Evolutionary conservation across 2,797 vertebrate genomes (phyloP), one percentile per base, ranked within the genome.

Genomic region (Molossus molossus): DNA sequence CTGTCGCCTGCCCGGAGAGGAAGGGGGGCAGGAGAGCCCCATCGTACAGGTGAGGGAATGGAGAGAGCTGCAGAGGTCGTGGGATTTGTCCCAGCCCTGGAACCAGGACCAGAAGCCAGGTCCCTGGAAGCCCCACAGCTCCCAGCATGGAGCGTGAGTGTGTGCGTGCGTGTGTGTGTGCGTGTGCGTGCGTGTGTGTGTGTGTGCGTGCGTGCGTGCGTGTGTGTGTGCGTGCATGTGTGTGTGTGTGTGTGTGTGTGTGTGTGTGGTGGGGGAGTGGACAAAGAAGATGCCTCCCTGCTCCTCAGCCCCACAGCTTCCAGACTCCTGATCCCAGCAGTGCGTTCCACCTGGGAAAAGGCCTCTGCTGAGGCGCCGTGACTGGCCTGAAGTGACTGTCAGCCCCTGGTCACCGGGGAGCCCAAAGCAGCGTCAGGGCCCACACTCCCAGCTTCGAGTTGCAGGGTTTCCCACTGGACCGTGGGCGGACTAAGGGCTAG

Each of bases 391-490:
- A 25, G 27, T 55, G 29, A 10, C 20, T 57, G 69, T 37, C 80
- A 20, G 93, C 17, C 25, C 90, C 69, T 17, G 13, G 4, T 57
- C 14, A 6, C 89, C 40, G 33, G 70, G 75, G 58, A 40, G 48
- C 18, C 65, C 58, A 20, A 40, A 55, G 65, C 25, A 1, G 0
- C 84, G 53, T 57, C 6, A 9, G 50, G 18, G 6, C 55, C 70
- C 3, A 10, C 0, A 1, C 53, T 27, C n/a, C 2, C 18, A 93
- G n/a, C 67, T 73, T 67, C 33, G 86, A 62, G 37, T 21, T 69
- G 40, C 58, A 82, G 25, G 50, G 23, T 58, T 90, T 93, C 65
- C 70, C 62, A 67, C 72, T 20, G 14, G 75, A 25, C 84, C 83
- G 9, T 64, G 60, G 65, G n/a, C n/a, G 76, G 91, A 64, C 48